A percentile compares a stretch with the other conserved stretches of the same genome.
Evolutionary conservation across 2,113 vertebrate genomes (phyloP).

Genomic region (Archocentrus centrarchus): DNA sequence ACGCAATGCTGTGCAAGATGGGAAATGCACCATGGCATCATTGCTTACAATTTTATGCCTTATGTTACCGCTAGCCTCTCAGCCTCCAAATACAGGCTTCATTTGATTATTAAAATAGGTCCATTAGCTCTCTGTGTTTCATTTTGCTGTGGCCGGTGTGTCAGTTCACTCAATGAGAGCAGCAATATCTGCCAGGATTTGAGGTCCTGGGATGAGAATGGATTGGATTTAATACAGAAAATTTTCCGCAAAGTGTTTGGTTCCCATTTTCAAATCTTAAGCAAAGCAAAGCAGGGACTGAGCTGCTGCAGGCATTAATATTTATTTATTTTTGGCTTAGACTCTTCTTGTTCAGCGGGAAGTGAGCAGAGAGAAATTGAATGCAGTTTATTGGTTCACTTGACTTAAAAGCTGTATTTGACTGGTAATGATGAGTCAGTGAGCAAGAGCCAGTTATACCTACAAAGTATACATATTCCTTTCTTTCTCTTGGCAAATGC

Average conservation of each 20-base stretch:
- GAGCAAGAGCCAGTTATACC: background rate
- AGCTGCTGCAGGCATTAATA: background rate
- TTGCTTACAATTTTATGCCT: background rate
- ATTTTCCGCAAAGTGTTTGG: background rate
- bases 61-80: background rate
- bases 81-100: background rate
- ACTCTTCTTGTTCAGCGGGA: background rate
- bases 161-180: background rate
- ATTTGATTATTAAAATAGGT: background rate
- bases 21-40: background rate
- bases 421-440: background rate
- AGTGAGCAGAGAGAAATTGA: background rate
- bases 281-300: background rate
- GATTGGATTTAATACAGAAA: background rate
- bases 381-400: background rate
- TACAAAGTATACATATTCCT: background rate
- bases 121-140: accelerated
- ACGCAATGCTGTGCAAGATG: background rate
- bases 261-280: background rate
- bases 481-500: background rate
- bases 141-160: background rate
- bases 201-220: background rate
- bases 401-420: background rate
- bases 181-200: background rate
- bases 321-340: background rate